Conservation (phyloP, 2,797 vertebrate genomes). For the Eospalax fontanierii region DNA sequence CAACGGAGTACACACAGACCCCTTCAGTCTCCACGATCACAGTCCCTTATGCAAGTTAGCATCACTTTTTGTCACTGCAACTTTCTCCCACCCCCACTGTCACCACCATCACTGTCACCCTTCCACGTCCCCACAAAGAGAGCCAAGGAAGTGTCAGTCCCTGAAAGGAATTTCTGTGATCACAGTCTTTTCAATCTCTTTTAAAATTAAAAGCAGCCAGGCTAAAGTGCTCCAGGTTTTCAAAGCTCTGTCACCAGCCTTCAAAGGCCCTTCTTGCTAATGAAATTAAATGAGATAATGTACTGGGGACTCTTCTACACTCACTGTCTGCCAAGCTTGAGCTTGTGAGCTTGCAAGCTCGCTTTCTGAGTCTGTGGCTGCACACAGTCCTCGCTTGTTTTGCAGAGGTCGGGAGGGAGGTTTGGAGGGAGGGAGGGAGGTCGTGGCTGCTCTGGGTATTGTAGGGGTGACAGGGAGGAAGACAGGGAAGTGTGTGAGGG, state of each 20-base stretch:
- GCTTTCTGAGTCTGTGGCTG: not conserved
- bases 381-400: not conserved
- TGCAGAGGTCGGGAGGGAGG: too few relatives aligned
- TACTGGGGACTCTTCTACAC: not conserved
- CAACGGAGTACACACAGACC: not conserved
- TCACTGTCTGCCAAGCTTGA: slow-evolving; percentile 3
- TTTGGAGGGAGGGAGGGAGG: too few relatives aligned
- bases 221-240: not conserved
- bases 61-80: not conserved
- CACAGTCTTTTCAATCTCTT: not conserved
- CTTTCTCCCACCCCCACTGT: too few relatives aligned
- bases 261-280: slow-evolving; percentile 35
- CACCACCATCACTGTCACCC: not conserved
- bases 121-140: not conserved
- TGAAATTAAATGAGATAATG: slow-evolving; percentile 50
- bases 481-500: not conserved
- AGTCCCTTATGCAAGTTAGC: not conserved
- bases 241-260: not conserved
- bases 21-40: not conserved
- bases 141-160: not conserved
- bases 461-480: not conserved
- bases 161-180: not conserved
- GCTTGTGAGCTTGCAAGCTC: not conserved
- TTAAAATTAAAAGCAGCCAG: slow-evolving; percentile 38
- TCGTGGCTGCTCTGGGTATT: not conserved